A percentile compares a stretch with the other conserved stretches of the same genome.
phyloP scores from a whole-genome alignment of 92 coral and sea anemone genomes.

The Micromussa lordhowensis region DNA sequence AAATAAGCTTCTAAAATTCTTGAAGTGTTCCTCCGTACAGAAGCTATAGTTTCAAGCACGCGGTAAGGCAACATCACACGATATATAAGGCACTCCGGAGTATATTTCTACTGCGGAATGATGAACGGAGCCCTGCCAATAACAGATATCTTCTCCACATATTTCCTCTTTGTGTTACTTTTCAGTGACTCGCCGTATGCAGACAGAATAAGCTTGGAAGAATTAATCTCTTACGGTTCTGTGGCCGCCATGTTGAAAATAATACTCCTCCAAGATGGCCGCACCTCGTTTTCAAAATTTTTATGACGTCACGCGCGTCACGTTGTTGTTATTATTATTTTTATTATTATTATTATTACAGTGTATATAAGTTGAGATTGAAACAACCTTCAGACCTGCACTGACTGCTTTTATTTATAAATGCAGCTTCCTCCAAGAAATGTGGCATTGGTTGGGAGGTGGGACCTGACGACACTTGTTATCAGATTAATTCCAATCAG shows the following conservation, averaged over 20 bases:
- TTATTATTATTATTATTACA: too few relatives aligned
- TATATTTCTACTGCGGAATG: not conserved
- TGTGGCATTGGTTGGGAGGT: conserved; percentile 93
- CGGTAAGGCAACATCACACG: too few relatives aligned
- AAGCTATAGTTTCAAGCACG: too few relatives aligned
- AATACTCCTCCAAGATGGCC: too few relatives aligned
- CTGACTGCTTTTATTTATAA: not conserved
- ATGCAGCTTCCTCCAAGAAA: conserved; percentile 63
- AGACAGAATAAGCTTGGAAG: not conserved
- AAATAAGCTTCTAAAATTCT: conserved; percentile 25
- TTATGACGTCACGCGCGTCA: too few relatives aligned
- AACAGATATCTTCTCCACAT: conserved; percentile 3
- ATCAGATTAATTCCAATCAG: conserved; percentile 82
- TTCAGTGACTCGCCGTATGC: not conserved
- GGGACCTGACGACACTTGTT: conserved; percentile 89
- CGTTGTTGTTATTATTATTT: too few relatives aligned
- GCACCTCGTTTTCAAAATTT: too few relatives aligned
- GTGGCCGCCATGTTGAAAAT: too few relatives aligned
- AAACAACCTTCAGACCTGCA: not conserved
- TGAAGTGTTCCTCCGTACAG: too few relatives aligned
- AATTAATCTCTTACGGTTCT: too few relatives aligned
- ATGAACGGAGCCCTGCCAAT: not conserved
- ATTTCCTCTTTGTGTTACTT: conserved; percentile 2
- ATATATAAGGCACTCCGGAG: not conserved
- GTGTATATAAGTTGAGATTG: not conserved